These are phyloP conservation scores for Peromyscus maniculatus DNA, from an alignment of 2,113 vertebrate species.

Conservation along the genomic window DNA sequence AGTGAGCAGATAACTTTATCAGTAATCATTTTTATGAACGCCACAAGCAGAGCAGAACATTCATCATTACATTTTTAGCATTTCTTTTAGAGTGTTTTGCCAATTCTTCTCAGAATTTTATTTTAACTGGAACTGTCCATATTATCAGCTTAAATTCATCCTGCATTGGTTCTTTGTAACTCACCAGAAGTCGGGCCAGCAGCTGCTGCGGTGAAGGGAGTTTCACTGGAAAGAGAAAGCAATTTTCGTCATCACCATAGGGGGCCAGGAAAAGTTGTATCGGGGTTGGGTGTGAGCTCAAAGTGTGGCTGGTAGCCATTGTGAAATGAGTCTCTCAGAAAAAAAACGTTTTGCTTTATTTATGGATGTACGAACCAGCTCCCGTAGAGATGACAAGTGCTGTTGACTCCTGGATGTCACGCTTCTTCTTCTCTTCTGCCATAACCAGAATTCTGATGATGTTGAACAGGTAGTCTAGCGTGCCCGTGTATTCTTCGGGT, in stretches of 20 bases:
- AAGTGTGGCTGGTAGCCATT: neutral
- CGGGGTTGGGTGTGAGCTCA: neutral
- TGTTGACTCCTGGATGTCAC: conserved; percentile 51
- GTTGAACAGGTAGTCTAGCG: conserved; percentile 64
- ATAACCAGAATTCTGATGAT: conserved; percentile 78
- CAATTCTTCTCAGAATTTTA: neutral
- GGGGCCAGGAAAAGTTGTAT: neutral
- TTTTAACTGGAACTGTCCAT: conserved; percentile 6
- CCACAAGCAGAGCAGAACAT: neutral
- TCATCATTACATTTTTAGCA: neutral
- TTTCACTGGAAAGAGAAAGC: conserved; percentile 80
- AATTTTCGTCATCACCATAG: conserved; percentile 26
- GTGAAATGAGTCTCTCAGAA: neutral
- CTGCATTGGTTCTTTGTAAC: conserved; percentile 26
- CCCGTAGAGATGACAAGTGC: conserved; percentile 80
- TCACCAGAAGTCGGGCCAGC: conserved; percentile 82
- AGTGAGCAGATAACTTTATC: neutral
- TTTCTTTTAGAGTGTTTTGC: neutral
- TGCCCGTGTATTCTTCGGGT: conserved; percentile 72
- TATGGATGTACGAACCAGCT: conserved; percentile 72
- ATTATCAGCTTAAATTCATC: neutral
- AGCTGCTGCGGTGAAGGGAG: conserved; percentile 81
- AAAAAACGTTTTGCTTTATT: neutral
- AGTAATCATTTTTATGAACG: neutral
- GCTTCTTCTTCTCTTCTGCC: conserved; percentile 79